Evolutionary conservation across 2,797 vertebrate species (phyloP).

Genomic region (Artibeus jamaicensis): DNA sequence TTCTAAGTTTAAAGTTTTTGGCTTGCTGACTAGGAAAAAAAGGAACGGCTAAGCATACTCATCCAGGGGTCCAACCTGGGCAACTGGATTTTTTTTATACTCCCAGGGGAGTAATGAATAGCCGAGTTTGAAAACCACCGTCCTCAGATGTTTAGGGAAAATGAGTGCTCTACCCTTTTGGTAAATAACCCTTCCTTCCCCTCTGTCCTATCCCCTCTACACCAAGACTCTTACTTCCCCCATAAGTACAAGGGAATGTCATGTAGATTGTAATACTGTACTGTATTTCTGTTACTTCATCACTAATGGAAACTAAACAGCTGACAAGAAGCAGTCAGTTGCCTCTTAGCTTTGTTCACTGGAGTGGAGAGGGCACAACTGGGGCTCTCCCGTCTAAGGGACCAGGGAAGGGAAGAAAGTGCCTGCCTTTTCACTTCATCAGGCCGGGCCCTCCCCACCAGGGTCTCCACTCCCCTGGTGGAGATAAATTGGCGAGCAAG

Average conservation of each 20-base stretch:
- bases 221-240: not conserved
- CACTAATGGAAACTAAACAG: not conserved
- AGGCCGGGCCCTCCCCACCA: not conserved
- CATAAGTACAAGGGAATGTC: rapidly evolving
- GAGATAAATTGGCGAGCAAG: rapidly evolving
- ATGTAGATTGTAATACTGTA: rapidly evolving
- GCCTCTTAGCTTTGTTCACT: not conserved
- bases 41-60: not conserved
- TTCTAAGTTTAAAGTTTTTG: not conserved
- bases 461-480: too few relatives aligned
- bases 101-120: not conserved
- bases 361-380: rapidly evolving
- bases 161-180: not conserved
- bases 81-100: not conserved
- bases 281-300: rapidly evolving
- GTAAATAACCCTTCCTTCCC: not conserved
- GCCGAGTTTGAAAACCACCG: not conserved
- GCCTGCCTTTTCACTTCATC: rapidly evolving
- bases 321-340: not conserved
- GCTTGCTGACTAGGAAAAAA: not conserved
- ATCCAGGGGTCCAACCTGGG: not conserved
- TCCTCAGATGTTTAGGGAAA: not conserved
- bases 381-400: not conserved
- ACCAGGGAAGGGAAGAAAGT: not conserved
- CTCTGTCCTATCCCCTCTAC: not conserved